Conservation (phyloP, 2,888 invertebrate species). For the Gymnoscelis rufifasciata region DNA sequence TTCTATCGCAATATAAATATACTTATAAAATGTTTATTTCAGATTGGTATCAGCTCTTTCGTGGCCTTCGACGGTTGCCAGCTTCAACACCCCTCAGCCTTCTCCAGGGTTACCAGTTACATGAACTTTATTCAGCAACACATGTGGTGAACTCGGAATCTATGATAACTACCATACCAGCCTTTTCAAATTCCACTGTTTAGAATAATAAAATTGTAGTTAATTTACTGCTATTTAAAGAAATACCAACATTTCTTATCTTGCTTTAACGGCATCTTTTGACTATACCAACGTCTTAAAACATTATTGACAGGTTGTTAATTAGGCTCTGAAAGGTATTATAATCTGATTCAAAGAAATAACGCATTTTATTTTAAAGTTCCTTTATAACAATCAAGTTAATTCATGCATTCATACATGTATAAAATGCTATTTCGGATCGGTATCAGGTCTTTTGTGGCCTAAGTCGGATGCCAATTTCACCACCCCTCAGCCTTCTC, state of each 20-base stretch:
- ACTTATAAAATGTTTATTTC: constrained; percentile 11
- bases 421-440: background rate
- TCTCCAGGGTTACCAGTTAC: constrained; percentile 51
- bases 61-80: constrained; percentile 44
- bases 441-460: constrained; percentile 54
- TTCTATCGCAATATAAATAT: too few relatives aligned
- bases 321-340: too few relatives aligned
- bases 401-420: constrained; percentile 36
- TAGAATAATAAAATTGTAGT: too few relatives aligned
- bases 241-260: too few relatives aligned
- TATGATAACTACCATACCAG: too few relatives aligned
- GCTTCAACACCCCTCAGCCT: constrained; percentile 49
- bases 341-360: too few relatives aligned
- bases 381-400: constrained; percentile 71
- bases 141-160: constrained; percentile 22
- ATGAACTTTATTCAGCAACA: constrained; percentile 41
- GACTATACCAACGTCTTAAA: too few relatives aligned
- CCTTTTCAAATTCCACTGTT: background rate
- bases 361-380: constrained; percentile 49
- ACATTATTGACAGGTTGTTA: too few relatives aligned
- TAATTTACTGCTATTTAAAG: too few relatives aligned
- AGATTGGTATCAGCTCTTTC: constrained; percentile 58
- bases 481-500: constrained; percentile 51
- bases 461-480: constrained; percentile 39
- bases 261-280: too few relatives aligned